phyloP scores from a whole-genome alignment of 2,113 vertebrate genomes.

The Leiothrix lutea region DNA sequence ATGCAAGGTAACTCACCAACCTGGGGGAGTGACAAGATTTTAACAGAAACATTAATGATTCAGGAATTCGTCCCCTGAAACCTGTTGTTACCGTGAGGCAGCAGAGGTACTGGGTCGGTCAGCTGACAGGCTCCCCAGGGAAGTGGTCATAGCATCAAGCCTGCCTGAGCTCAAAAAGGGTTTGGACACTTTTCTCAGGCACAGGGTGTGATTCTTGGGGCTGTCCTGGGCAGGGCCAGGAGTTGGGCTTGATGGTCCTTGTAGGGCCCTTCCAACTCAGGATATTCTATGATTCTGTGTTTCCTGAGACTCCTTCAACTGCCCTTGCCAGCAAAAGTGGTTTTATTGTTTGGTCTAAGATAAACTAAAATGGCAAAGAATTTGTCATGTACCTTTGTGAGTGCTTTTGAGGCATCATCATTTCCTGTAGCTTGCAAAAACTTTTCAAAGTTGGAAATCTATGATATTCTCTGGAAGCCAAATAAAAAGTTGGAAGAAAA shows the following conservation, averaged over 20 bases:
- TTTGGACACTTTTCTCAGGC: neutral
- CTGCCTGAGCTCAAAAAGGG: neutral
- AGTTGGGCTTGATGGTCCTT: neutral
- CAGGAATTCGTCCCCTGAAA: neutral
- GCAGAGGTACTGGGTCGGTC: neutral
- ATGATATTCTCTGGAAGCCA: neutral
- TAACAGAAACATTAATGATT: neutral
- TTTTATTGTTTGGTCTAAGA: neutral
- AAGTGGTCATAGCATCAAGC: neutral
- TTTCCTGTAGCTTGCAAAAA: neutral
- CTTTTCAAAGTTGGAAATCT: neutral
- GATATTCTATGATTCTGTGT: neutral
- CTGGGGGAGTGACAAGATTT: neutral
- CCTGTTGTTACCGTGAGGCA: neutral
- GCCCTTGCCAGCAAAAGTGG: neutral
- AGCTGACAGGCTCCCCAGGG: neutral
- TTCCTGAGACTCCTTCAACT: neutral
- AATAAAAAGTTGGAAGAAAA: neutral
- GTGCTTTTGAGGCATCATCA: neutral
- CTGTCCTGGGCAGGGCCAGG: neutral
- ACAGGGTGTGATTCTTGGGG: neutral
- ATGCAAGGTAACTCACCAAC: slow-evolving; percentile 74
- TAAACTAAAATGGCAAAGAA: neutral
- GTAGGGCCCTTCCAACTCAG: neutral
- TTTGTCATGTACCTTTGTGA: neutral